phyloP scores from a whole-genome alignment of 1,140 invertebrate species.

The Argopecten irradians region DNA sequence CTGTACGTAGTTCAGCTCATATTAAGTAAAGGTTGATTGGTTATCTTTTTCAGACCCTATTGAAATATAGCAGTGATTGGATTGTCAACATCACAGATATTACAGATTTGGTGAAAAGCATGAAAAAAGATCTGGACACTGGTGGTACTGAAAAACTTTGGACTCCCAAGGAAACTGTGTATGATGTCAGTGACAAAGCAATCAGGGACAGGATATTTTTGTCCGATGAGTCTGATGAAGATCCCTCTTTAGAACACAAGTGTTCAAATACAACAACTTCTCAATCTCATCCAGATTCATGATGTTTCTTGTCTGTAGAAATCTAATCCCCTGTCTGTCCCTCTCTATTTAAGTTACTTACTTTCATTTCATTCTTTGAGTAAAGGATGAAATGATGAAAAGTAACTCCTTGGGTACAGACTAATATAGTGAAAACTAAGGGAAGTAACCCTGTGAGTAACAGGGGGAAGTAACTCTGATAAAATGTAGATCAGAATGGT shows the following conservation, averaged over 20 bases:
- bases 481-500: too few relatives aligned
- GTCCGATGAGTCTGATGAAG: not conserved
- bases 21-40: not conserved
- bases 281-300: not conserved
- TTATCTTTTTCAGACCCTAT: constrained; percentile 55
- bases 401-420: too few relatives aligned
- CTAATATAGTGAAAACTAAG: too few relatives aligned
- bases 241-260: not conserved
- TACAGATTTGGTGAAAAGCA: constrained; percentile 67
- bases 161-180: constrained; percentile 61
- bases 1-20: not conserved
- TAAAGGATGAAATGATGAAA: too few relatives aligned
- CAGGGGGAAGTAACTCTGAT: too few relatives aligned
- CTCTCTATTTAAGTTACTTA: too few relatives aligned
- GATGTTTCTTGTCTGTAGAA: not conserved
- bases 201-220: constrained; percentile 18
- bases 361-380: too few relatives aligned
- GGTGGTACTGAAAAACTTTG: constrained; percentile 44
- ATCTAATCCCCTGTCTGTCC: too few relatives aligned
- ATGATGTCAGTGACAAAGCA: constrained; percentile 39
- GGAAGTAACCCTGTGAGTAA: too few relatives aligned
- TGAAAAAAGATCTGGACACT: constrained; percentile 51
- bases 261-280: not conserved
- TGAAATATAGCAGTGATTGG: constrained; percentile 60
- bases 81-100: constrained; percentile 68